Percentiles rank a stretch among this genome's conserved stretches.
Evolutionary conservation across 2,797 vertebrate genomes (phyloP).

Genomic region (Danio albolineatus): DNA sequence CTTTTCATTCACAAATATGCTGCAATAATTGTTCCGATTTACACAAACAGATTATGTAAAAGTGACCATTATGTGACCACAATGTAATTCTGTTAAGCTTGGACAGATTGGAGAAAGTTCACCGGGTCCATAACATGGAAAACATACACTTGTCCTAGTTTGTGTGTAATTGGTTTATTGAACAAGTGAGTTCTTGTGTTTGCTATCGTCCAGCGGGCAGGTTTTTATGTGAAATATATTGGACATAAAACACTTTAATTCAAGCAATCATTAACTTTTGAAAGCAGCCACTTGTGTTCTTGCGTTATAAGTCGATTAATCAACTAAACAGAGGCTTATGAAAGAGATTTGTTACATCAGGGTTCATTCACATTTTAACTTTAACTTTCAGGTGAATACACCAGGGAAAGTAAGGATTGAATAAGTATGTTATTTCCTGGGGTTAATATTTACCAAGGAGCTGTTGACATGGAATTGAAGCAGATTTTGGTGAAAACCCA

Average conservation of each 20-base stretch:
- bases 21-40: constrained; percentile 44
- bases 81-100: constrained; percentile 7
- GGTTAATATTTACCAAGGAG: too few relatives aligned
- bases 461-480: too few relatives aligned
- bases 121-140: constrained; percentile 24
- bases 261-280: not conserved
- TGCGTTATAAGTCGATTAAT: not conserved
- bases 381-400: too few relatives aligned
- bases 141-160: constrained; percentile 36
- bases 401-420: too few relatives aligned
- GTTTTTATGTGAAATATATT: not conserved
- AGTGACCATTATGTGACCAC: constrained; percentile 27
- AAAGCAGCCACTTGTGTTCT: not conserved
- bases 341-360: not conserved
- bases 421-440: too few relatives aligned
- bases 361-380: too few relatives aligned
- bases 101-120: constrained; percentile 36
- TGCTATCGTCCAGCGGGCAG: constrained; percentile 1
- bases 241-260: not conserved
- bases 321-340: not conserved
- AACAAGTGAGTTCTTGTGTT: not conserved
- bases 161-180: constrained; percentile 29
- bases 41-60: constrained; percentile 38
- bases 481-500: too few relatives aligned
- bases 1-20: constrained; percentile 48